phyloP scores from a whole-genome alignment of 2,888 invertebrate genomes.

The Rhorus exstirpatorius region DNA sequence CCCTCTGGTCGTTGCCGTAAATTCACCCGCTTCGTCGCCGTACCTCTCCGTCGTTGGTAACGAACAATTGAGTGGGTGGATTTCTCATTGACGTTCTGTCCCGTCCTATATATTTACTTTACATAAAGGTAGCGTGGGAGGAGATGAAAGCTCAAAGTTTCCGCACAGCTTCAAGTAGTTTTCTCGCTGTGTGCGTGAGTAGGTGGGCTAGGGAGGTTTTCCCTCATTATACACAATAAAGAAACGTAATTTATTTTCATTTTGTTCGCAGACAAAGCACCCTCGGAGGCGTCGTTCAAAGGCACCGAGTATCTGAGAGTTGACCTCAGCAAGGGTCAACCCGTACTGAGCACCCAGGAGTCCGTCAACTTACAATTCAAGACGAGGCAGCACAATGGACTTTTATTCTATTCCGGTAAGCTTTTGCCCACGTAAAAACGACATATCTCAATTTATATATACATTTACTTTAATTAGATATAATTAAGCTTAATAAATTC shows the following conservation, averaged over 20 bases:
- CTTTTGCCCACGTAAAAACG: conserved; percentile 42
- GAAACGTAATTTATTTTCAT: conserved; percentile 66
- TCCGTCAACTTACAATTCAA: conserved; percentile 96
- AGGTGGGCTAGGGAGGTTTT: conserved; percentile 27
- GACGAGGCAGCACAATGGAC: conserved; percentile 95
- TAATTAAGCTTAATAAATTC: too few species aligned
- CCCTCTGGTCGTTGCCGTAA: conserved; percentile 34
- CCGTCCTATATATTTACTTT: conserved; percentile 21
- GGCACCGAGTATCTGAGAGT: conserved; percentile 97
- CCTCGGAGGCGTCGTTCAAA: conserved; percentile 97
- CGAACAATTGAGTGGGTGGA: conserved; percentile 53
- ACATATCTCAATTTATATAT: not conserved
- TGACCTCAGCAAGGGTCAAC: conserved; percentile 95
- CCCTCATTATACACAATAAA: conserved; percentile 55
- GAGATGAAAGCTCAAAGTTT: conserved; percentile 38
- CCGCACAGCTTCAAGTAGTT: conserved; percentile 43
- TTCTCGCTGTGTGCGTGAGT: conserved; percentile 14
- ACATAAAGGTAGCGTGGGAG: not conserved
- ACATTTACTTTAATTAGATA: conserved; percentile 2
- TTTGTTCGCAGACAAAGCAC: conserved; percentile 93
- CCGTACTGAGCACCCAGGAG: conserved; percentile 96
- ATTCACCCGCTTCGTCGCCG: not conserved
- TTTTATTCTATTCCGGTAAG: conserved; percentile 96
- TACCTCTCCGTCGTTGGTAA: conserved; percentile 4
- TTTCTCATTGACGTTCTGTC: conserved; percentile 36